A percentile compares a stretch with the other conserved stretches of the same genome.
These are phyloP conservation scores for Argopecten irradians DNA, from an alignment of 1,140 invertebrate genomes.

Conservation along the genomic window DNA sequence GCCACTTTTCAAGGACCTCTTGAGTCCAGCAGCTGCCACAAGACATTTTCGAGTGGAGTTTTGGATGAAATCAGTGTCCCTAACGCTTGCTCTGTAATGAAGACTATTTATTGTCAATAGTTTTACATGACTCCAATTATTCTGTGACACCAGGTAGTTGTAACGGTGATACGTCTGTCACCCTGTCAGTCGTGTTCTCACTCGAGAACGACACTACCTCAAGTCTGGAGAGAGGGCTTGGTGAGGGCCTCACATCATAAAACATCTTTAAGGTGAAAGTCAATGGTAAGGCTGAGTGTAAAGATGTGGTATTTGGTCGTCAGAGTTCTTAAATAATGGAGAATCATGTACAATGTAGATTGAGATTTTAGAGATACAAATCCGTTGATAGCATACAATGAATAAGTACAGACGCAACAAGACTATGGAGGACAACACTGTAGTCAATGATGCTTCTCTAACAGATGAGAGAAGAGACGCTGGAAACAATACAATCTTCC, in stretches of 20 bases:
- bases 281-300: background rate
- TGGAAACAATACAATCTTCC: too few relatives aligned
- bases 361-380: too few relatives aligned
- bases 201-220: background rate
- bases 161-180: background rate
- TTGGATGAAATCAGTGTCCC: constrained; percentile 12
- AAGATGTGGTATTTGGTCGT: too few relatives aligned
- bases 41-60: constrained; percentile 26
- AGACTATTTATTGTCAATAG: constrained; percentile 25
- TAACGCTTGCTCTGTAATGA: background rate
- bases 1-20: constrained; percentile 18
- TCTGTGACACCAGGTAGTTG: constrained; percentile 24
- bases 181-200: background rate
- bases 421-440: too few relatives aligned
- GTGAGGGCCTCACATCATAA: background rate
- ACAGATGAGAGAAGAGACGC: too few relatives aligned
- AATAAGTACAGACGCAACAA: too few relatives aligned
- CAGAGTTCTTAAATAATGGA: too few relatives aligned
- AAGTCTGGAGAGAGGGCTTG: background rate
- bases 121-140: constrained; percentile 1
- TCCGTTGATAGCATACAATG: too few relatives aligned
- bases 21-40: constrained; percentile 31
- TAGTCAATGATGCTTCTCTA: too few relatives aligned
- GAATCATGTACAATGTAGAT: too few relatives aligned
- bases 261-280: background rate